A percentile compares a stretch with the other conserved stretches of the same genome.
phyloP scores from a whole-genome alignment of 2,888 invertebrate genomes.

The Tenthredo notha region DNA sequence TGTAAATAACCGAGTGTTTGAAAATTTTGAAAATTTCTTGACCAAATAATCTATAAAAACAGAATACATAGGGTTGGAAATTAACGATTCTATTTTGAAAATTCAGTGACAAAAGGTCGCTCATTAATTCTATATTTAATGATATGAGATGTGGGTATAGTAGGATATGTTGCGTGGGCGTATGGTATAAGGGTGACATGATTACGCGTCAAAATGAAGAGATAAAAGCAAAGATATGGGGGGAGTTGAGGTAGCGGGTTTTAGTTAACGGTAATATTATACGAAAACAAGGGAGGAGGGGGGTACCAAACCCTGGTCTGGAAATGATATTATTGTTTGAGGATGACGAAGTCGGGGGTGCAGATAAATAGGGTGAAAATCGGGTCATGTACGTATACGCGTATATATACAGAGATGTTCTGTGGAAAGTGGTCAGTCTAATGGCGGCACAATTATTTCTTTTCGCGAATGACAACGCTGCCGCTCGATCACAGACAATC shows the following conservation, averaged over 20 bases:
- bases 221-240: conserved; percentile 22
- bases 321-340: conserved; percentile 44
- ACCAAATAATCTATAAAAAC: background rate
- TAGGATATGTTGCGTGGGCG: background rate
- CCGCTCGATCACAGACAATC: too few relatives aligned
- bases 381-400: background rate
- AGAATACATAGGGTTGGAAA: background rate
- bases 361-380: background rate
- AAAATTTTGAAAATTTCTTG: too few relatives aligned
- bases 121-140: background rate
- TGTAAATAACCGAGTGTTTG: too few relatives aligned
- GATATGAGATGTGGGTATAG: background rate
- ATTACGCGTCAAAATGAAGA: conserved; percentile 31
- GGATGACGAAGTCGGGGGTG: background rate
- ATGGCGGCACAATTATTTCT: too few relatives aligned
- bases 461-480: too few relatives aligned
- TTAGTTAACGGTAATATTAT: conserved; percentile 47
- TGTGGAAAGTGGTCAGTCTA: too few relatives aligned
- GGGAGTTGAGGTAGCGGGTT: background rate
- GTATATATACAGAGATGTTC: too few relatives aligned
- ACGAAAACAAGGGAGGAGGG: conserved; percentile 29
- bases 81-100: background rate
- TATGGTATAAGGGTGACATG: background rate
- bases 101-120: background rate
- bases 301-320: background rate